Conservation (phyloP, 2,888 invertebrate species). For the Chloroclysta siterata region DNA sequence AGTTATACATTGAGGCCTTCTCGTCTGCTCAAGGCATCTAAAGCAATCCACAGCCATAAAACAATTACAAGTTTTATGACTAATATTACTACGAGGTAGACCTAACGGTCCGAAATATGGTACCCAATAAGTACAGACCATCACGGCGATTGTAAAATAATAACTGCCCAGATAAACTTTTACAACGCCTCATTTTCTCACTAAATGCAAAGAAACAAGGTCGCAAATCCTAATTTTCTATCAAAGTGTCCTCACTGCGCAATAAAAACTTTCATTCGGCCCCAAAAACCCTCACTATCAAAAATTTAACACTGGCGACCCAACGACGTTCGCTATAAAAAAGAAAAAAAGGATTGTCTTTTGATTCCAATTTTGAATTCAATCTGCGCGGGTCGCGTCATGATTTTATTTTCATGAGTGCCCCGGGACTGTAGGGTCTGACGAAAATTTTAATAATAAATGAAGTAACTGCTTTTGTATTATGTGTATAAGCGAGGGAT, state of each 20-base stretch:
- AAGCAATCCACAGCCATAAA: background rate
- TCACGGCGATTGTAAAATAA: conserved; percentile 12
- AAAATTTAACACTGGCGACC: conserved; percentile 72
- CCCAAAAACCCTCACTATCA: conserved; percentile 48
- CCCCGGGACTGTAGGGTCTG: conserved; percentile 61
- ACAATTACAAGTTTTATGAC: background rate
- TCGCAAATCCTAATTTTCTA: conserved; percentile 35
- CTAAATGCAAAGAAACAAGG: conserved; percentile 26
- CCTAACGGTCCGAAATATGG: conserved; percentile 1
- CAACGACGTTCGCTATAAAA: conserved; percentile 73
- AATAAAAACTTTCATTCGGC: conserved; percentile 35
- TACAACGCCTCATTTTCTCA: conserved; percentile 14
- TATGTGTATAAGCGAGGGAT: conserved; percentile 30
- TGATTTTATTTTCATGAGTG: conserved; percentile 84
- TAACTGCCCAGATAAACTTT: conserved; percentile 14
- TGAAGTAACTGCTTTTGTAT: conserved; percentile 50
- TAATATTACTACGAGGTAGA: background rate
- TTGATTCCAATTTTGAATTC: conserved; percentile 83
- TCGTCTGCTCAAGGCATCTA: no score
- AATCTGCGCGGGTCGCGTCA: conserved; percentile 79
- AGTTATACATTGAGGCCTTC: no score
- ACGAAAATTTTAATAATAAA: conserved; percentile 71
- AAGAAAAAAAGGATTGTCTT: conserved; percentile 78
- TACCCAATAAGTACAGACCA: conserved; percentile 4
- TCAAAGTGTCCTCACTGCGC: conserved; percentile 20